Percentiles rank a stretch among this genome's conserved stretches.
These are phyloP conservation scores for Drosophila tanythrix DNA, from an alignment of 2,888 invertebrate genomes.

Conservation along the genomic window DNA sequence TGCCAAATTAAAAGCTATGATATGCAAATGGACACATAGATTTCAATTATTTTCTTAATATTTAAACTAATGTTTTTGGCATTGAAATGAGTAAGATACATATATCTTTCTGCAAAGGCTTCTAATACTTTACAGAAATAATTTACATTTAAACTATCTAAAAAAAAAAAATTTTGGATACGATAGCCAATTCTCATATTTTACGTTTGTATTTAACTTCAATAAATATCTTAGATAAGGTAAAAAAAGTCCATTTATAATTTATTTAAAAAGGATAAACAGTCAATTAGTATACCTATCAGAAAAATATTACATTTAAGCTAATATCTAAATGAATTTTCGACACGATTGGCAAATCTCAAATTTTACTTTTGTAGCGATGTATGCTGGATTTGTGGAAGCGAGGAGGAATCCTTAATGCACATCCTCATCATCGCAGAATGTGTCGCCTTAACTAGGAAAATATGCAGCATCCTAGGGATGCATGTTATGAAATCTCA, in stretches of 20 bases:
- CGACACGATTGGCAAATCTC: no score
- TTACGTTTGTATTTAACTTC: background rate
- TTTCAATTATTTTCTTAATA: background rate
- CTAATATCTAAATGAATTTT: no score
- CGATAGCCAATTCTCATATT: background rate
- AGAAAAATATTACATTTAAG: no score
- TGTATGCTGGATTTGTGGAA: no score
- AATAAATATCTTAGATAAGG: background rate
- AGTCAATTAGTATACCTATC: background rate
- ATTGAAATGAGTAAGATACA: background rate
- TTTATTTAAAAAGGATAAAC: background rate
- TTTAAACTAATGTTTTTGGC: background rate
- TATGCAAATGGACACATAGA: background rate
- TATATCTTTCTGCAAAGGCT: background rate
- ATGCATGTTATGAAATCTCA: no score
- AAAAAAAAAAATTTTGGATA: background rate
- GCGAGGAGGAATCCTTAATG: no score
- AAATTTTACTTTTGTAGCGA: no score
- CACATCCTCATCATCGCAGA: no score
- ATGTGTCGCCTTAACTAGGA: no score
- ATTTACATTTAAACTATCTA: background rate
- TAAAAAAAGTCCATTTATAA: background rate
- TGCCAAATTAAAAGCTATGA: background rate
- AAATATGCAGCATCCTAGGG: no score
- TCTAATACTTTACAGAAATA: background rate